phyloP scores from a whole-genome alignment of 2,888 invertebrate species.

The Panopea generosa region DNA sequence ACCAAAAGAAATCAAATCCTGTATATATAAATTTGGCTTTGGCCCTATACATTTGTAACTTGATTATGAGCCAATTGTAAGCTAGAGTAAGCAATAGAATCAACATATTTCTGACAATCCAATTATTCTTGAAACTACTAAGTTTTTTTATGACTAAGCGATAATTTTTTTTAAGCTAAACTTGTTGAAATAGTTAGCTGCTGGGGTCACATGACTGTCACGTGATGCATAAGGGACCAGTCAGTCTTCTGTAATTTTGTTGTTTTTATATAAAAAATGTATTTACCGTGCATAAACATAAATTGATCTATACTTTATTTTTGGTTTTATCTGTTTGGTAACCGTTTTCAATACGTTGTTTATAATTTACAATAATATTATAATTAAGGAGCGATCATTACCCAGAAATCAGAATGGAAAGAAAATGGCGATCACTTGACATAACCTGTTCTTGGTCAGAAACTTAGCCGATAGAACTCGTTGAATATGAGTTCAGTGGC shows the following conservation, averaged over 20 bases:
- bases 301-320: too few species aligned
- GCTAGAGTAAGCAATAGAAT: too few species aligned
- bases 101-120: too few species aligned
- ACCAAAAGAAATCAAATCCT: too few species aligned
- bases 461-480: slow-evolving; percentile 66
- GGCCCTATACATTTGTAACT: too few species aligned
- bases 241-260: not conserved
- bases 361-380: not conserved
- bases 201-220: slow-evolving; percentile 13
- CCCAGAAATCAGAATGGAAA: slow-evolving; percentile 38
- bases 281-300: not conserved
- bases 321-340: too few species aligned
- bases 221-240: slow-evolving; percentile 7
- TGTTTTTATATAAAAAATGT: not conserved
- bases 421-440: slow-evolving; percentile 73
- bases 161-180: too few species aligned
- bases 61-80: too few species aligned
- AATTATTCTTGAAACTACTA: too few species aligned
- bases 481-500: slow-evolving; percentile 75
- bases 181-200: not conserved
- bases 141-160: too few species aligned
- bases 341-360: not conserved
- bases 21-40: too few species aligned
- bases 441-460: slow-evolving; percentile 60
- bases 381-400: not conserved